phyloP scores from a whole-genome alignment of 2,113 vertebrate genomes.

The Nyctibius bracteatus region DNA sequence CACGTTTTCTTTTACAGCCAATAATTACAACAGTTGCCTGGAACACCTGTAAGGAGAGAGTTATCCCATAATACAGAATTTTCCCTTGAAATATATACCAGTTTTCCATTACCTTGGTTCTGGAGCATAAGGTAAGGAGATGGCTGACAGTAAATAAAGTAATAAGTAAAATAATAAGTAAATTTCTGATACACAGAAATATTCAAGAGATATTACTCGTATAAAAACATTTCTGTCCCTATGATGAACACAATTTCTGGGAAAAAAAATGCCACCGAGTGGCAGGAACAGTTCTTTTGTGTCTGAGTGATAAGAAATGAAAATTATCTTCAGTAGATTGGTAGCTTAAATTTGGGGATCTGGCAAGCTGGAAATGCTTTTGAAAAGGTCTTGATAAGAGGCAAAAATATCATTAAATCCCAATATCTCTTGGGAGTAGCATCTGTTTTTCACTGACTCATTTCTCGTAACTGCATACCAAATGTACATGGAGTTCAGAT shows the following conservation, averaged over 20 bases:
- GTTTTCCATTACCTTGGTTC: not conserved
- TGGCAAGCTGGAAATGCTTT: not conserved
- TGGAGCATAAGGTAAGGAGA: not conserved
- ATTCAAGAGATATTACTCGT: not conserved
- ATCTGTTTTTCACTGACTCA: not conserved
- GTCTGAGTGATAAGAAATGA: not conserved
- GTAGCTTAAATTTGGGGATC: not conserved
- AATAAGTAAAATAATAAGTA: too few species aligned
- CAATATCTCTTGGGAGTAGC: not conserved
- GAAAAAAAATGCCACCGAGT: accelerated
- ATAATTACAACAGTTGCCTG: not conserved
- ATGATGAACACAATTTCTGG: not conserved
- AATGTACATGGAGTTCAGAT: not conserved
- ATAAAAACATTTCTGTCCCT: not conserved
- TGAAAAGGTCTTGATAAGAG: not conserved
- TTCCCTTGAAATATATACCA: not conserved
- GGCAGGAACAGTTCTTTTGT: not conserved
- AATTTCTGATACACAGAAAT: not conserved
- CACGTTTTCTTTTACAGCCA: not conserved
- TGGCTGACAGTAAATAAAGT: not conserved
- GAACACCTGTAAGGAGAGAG: not conserved
- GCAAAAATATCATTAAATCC: not conserved
- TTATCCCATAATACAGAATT: not conserved
- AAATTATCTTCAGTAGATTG: not conserved
- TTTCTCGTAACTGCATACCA: not conserved